Percentiles rank a stretch among this genome's conserved stretches.
phyloP scores from a whole-genome alignment of 2,888 invertebrate species.

The Heliconius sara region DNA sequence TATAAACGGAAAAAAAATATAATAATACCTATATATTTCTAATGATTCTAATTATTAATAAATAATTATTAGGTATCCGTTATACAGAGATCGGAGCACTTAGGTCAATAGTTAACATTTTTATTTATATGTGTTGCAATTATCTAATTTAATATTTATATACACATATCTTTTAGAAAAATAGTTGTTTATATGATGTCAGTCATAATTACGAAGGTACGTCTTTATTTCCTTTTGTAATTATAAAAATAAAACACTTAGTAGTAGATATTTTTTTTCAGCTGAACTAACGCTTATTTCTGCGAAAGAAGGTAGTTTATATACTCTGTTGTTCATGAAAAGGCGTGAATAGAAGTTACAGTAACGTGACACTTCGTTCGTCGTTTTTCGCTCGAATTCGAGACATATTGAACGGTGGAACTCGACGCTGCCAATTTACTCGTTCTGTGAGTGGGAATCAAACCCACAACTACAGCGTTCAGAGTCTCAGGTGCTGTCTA shows the following conservation, averaged over 20 bases:
- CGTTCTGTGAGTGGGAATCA: neutral
- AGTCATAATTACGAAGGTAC: neutral
- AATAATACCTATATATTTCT: neutral
- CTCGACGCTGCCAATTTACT: neutral
- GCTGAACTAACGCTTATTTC: neutral
- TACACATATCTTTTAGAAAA: slow-evolving; percentile 14
- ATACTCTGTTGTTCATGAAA: neutral
- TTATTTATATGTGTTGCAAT: slow-evolving; percentile 34
- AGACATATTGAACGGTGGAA: neutral
- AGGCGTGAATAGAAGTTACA: neutral
- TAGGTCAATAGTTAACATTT: slow-evolving; percentile 34
- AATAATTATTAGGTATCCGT: slow-evolving; percentile 32
- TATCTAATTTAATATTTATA: slow-evolving; percentile 17
- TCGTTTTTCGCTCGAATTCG: neutral
- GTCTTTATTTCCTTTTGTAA: neutral
- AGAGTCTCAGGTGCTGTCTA: neutral
- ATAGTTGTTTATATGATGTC: slow-evolving; percentile 30
- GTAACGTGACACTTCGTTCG: neutral
- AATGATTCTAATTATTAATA: slow-evolving; percentile 23
- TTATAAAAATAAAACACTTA: neutral
- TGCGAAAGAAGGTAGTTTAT: neutral
- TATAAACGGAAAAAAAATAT: neutral
- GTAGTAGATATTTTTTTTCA: neutral
- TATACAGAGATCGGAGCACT: slow-evolving; percentile 25
- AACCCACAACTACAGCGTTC: too few relatives aligned